phyloP scores from a whole-genome alignment of 2,113 vertebrate species.

The Myxocyprinus asiaticus region DNA sequence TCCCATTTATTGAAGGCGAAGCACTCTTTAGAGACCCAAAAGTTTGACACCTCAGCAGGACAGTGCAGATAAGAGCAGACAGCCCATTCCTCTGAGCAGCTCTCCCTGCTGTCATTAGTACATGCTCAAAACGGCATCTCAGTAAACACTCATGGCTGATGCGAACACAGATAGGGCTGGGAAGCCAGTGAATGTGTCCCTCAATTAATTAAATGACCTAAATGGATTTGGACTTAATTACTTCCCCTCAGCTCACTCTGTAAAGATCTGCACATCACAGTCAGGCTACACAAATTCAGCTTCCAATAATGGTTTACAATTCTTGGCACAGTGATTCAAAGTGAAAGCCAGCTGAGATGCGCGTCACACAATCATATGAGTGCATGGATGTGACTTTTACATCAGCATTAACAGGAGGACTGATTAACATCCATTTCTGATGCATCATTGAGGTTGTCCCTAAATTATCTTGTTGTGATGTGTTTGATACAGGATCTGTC shows the following conservation, averaged over 20 bases:
- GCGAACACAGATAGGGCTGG: slow-evolving; percentile 41
- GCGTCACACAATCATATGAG: not conserved
- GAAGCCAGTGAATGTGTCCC: slow-evolving; percentile 51
- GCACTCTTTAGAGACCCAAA: slow-evolving; percentile 22
- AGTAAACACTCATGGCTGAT: slow-evolving; percentile 46
- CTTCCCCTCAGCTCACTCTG: slow-evolving; percentile 44
- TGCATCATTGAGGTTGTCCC: too few species aligned
- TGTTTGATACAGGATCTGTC: too few species aligned
- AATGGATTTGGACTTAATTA: slow-evolving; percentile 53
- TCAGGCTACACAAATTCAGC: slow-evolving; percentile 11
- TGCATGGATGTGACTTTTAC: not conserved
- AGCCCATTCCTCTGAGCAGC: slow-evolving; percentile 12
- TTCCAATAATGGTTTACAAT: slow-evolving; percentile 20
- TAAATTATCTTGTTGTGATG: too few species aligned
- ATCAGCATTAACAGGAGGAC: not conserved
- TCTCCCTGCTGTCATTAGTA: slow-evolving; percentile 52
- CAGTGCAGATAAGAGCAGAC: slow-evolving; percentile 8
- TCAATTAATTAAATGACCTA: slow-evolving; percentile 57
- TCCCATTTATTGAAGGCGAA: not conserved
- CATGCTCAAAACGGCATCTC: slow-evolving; percentile 35
- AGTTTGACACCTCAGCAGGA: slow-evolving; percentile 11
- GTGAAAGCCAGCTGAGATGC: not conserved
- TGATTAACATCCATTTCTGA: too few species aligned
- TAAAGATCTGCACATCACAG: slow-evolving; percentile 13
- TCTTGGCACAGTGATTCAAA: slow-evolving; percentile 16